These are phyloP conservation scores for Oreohelix idahoensis DNA, from an alignment of 1,140 invertebrate genomes.

Conservation along the genomic window DNA sequence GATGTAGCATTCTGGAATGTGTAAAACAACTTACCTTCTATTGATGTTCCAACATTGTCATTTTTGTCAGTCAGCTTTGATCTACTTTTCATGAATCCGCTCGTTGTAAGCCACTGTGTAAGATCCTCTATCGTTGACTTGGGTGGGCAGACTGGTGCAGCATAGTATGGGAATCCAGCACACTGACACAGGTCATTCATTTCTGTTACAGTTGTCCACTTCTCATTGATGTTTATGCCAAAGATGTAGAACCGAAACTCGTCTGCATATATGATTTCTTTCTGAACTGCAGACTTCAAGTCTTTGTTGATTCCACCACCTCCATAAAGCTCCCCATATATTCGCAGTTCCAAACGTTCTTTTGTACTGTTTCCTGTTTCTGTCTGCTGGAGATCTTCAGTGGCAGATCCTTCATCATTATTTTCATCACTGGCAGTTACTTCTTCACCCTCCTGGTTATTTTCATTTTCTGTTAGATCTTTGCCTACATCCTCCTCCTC, in stretches of 20 bases:
- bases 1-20: no score
- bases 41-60: neutral
- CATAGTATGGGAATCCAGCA: conserved; percentile 21
- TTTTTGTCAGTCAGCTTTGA: conserved; percentile 8
- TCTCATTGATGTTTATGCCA: conserved; percentile 7
- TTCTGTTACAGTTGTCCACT: conserved; percentile 14
- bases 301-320: conserved; percentile 17
- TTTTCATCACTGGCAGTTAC: neutral
- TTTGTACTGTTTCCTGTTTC: neutral
- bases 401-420: neutral
- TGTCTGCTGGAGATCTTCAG: neutral
- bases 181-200: conserved; percentile 19
- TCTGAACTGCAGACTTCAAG: conserved; percentile 6
- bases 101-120: neutral
- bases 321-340: conserved; percentile 30
- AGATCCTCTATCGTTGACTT: conserved; percentile 5
- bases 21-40: conserved; percentile 7
- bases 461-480: neutral
- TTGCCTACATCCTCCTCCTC: neutral
- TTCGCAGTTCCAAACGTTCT: conserved; percentile 4
- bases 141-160: conserved; percentile 7
- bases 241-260: conserved; percentile 25
- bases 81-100: conserved; percentile 20
- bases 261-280: conserved; percentile 26
- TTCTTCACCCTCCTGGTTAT: neutral